Percentiles rank a stretch among this genome's conserved stretches.
phyloP scores from a whole-genome alignment of 2,797 vertebrate genomes.

The Mormyrops boulengeri region DNA sequence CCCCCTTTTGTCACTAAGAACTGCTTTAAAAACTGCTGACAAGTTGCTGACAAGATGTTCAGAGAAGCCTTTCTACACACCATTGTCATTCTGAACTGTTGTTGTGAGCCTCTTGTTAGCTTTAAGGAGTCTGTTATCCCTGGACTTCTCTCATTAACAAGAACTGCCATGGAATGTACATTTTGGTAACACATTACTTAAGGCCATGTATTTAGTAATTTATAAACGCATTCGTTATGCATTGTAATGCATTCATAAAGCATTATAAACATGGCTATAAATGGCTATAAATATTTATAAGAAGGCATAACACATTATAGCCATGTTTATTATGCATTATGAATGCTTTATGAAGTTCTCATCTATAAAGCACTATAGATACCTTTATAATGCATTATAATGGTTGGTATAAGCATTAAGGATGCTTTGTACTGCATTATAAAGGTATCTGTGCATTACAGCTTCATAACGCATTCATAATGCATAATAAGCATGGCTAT shows the following conservation, averaged over 20 bases:
- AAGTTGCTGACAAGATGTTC: not conserved
- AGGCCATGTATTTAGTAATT: not conserved
- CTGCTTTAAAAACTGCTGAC: not conserved
- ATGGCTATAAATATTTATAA: not conserved
- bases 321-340: not conserved
- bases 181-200: not conserved
- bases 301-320: not conserved
- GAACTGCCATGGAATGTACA: not conserved
- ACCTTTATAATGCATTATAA: not conserved
- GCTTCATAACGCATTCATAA: not conserved
- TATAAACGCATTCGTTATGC: not conserved
- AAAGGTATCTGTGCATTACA: not conserved
- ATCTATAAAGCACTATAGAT: not conserved
- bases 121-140: not conserved
- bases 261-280: not conserved
- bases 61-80: not conserved
- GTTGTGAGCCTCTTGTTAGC: not conserved
- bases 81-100: not conserved
- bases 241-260: not conserved
- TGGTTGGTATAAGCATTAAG: not conserved
- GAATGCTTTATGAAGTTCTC: not conserved
- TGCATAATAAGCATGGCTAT: not conserved
- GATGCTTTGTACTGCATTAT: not conserved
- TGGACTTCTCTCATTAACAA: not conserved
- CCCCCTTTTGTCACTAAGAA: not conserved